Evolutionary conservation across 2,113 vertebrate genomes (phyloP).

Genomic region (Lonchura striata): DNA sequence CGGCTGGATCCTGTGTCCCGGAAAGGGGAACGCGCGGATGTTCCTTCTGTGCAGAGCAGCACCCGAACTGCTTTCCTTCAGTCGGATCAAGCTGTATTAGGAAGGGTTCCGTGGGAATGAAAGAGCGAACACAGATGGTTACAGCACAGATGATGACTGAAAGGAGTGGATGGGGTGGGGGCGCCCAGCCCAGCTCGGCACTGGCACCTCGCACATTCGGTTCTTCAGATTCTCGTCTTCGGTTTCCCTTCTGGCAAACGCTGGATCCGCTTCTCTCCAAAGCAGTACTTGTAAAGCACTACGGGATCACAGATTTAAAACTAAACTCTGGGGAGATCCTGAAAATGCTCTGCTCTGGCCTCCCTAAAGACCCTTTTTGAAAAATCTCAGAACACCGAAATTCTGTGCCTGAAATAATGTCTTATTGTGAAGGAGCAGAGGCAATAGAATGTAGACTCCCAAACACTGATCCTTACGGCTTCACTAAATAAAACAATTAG

Average conservation of each 20-base stretch:
- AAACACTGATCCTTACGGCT: background rate
- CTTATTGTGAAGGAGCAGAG: background rate
- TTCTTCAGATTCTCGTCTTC: fast-evolving
- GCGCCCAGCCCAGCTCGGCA: background rate
- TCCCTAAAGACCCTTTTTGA: background rate
- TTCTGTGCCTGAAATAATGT: background rate
- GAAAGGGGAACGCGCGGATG: background rate
- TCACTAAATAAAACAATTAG: background rate
- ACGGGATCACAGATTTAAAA: background rate
- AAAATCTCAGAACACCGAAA: background rate
- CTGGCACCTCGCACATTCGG: background rate
- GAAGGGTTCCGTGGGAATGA: background rate
- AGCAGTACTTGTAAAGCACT: background rate
- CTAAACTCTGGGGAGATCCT: background rate
- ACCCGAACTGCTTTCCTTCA: background rate
- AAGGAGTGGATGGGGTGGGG: fast-evolving
- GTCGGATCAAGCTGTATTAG: background rate
- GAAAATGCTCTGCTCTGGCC: background rate
- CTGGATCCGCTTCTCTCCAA: background rate
- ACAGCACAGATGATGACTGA: background rate
- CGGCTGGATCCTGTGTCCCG: fast-evolving
- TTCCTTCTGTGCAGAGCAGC: background rate
- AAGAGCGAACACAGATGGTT: background rate
- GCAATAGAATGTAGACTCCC: background rate
- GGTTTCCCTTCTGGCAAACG: background rate